Base-by-base conservation (phyloP, 2,113 vertebrate species). In the Mormoops blainvillei region DNA sequence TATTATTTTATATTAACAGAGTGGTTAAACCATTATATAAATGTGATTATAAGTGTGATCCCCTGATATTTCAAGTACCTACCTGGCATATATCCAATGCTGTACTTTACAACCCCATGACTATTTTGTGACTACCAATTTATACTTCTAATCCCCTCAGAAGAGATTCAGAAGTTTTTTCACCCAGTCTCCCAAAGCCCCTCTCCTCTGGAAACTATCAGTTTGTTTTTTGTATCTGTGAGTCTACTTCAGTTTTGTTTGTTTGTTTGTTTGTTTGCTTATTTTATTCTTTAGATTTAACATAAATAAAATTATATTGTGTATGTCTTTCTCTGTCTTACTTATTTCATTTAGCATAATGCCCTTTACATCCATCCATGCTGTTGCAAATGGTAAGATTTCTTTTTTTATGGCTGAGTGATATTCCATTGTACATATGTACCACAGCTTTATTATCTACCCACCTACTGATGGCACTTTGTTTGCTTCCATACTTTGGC, bases 131-230 rank as follows among this genome's bases (percentile, higher is more conserved):
- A 24, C 19, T 38, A 38, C 9, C 67, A 70, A 70, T 70, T 38
- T 38, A 10, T 12, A 70, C 10, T 70, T 70, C 67, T 38, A 70
- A 70, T 38, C 20, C 10, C 33, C 18, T 70, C n/a, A 70, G n/a
- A n/a, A n/a, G n/a, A n/a, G n/a, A n/a, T n/a, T n/a, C n/a, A n/a
- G n/a, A n/a, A n/a, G 4, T 36, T 70, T 70, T 38, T 70, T 38
- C 18, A 36, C 19, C 7, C 8, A 22, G n/a, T n/a, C 9, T 19
- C n/a, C 19, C n/a, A 38, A 70, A 18, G 0, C 9, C 4, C 9
- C n/a, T 36, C n/a, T 36, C n/a, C 19, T 70, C 8, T 38, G 18
- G 18, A 18, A 70, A 70, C 4, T 4, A 12, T 70, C n/a, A 38
- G 18, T 38, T 38, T 70, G 15, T 70, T 70, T 70, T 70, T 19